Evolutionary conservation across 2,888 invertebrate species (phyloP).

Genomic region (Limnephilus auricula): DNA sequence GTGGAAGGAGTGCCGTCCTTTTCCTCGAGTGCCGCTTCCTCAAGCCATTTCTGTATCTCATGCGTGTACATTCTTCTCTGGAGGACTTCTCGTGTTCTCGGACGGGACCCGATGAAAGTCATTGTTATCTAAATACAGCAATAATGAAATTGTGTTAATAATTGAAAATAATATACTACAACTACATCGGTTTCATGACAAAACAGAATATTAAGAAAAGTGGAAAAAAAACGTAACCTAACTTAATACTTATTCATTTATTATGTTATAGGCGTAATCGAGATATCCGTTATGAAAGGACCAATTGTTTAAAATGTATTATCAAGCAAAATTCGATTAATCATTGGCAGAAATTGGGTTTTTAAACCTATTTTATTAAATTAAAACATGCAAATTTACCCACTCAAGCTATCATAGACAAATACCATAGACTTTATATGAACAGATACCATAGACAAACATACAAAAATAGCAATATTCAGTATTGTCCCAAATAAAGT

Average conservation of each 20-base stretch:
- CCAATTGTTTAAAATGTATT: too few relatives aligned
- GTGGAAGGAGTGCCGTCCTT: slow-evolving; percentile 62
- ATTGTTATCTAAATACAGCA: slow-evolving; percentile 72
- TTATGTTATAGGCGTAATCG: too few relatives aligned
- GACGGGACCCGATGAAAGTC: slow-evolving; percentile 86
- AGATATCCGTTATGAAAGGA: too few relatives aligned
- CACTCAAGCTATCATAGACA: not conserved
- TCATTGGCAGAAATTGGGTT: too few relatives aligned
- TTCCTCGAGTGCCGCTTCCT: slow-evolving; percentile 81
- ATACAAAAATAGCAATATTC: not conserved
- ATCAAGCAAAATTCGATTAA: too few relatives aligned
- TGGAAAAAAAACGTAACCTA: too few relatives aligned
- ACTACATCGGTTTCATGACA: too few relatives aligned
- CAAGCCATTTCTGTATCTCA: slow-evolving; percentile 86
- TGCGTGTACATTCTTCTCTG: slow-evolving; percentile 86
- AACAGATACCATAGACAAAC: not conserved
- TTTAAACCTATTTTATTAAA: too few relatives aligned
- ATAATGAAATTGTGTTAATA: not conserved
- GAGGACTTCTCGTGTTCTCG: slow-evolving; percentile 86
- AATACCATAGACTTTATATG: not conserved
- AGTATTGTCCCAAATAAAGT: too few relatives aligned
- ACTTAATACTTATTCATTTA: too few relatives aligned
- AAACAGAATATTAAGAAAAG: too few relatives aligned
- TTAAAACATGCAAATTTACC: not conserved
- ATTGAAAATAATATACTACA: too few relatives aligned